Evolutionary conservation across 2,888 invertebrate species (phyloP), one percentile per base, ranked within the genome.

Genomic region (Alsophila aescularia): DNA sequence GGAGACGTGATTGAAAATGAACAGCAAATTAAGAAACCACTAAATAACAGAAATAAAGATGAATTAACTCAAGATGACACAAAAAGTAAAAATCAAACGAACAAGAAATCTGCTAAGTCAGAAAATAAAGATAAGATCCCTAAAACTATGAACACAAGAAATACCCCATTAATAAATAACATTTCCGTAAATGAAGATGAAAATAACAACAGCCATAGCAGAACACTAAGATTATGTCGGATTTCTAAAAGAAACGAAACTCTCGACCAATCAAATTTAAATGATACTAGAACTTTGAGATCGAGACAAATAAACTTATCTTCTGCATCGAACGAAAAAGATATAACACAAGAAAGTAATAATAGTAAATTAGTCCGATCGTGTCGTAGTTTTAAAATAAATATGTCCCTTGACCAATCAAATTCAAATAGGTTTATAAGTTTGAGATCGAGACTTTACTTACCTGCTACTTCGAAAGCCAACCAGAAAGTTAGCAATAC

Each of bases 151-250:
- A 51, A 32, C 8, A 40, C 39, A 12, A 51, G 31, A 29, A 53
- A 41, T 24, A 8, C 21, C 14, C 54, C 54, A 5, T 24, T 34
- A 0, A 15, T 43, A 8, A 49, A 48, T 37, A 55, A 52, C 31
- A 40, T 1, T n/a, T 21, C 49, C 0, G 15, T 35, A 13, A 48
- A 18, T 35, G 62, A 63, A 57, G 50, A 43, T 8, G 42, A 60
- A 9, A 12, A 32, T 29, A 67, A 60, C 16, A 4, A 13, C n/a
- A 34, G 6, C 8, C 29, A 29, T 7, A 40, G 16, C 34, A 41
- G 32, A 41, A 16, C 34, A 42, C n/a, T 72, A 2, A 65, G 70
- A 37, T 62, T 69, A 2, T 75, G 70, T 65, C 58, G 70, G 29
- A 9, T 2, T 0, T 18, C 18, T 6, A 37, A 37, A 21, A n/a